Base-by-base conservation (phyloP, 37 sponge, comb jelly and placozoan species). In the Haliclona indistincta region DNA sequence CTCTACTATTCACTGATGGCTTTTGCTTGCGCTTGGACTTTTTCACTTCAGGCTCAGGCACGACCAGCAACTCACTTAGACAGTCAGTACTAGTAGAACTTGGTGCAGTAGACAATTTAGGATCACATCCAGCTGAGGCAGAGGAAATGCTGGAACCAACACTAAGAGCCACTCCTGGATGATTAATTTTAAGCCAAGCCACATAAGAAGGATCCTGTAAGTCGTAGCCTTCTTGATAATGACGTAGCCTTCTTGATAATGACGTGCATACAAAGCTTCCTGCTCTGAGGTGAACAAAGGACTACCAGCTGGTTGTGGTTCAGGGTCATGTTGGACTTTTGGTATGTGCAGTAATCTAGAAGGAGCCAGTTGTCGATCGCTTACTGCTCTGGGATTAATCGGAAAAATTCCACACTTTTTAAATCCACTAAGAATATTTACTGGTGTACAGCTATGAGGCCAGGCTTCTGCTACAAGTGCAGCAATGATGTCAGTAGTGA, bases 361-460 rank as follows among this genome's bases (percentile, higher is more conserved):
- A 29, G 82, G 88, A 32, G 82, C 78, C 13, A 73, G 26, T 35
- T 87, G 87, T 30, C 82, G 54, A 38, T 88, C 88, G 2, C 25
- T 33, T 0, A 88, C 69, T 65, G 51, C 67, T 13, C 88, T 63
- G 20, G 82, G 82, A 42, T 89, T 83, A 0, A 89, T 17, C 0
- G 89, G 84, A 38, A 60, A 78, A 3, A 83, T 55, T 1, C 84
- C 76, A 56, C 38, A 38, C 54, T 89, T 89, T 47, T 67, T 78
- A 62, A 89, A 89, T 0, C 89, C 89, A 32, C 56, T 63, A 75
- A 83, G 56, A 0, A 83, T 78, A 47, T 83, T 89, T 23, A 79
- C 38, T 22, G 65, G 54, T 4, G 89, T 83, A 32, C 77, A 56
- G 28, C 83, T 70, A 6, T 33, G 7, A 25, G 70, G 75, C 70